A percentile compares a stretch with the other conserved stretches of the same genome.
These are phyloP conservation scores for Paracentrotus lividus DNA, from an alignment of 53 echinoderm and acorn worm species.

Conservation along the genomic window DNA sequence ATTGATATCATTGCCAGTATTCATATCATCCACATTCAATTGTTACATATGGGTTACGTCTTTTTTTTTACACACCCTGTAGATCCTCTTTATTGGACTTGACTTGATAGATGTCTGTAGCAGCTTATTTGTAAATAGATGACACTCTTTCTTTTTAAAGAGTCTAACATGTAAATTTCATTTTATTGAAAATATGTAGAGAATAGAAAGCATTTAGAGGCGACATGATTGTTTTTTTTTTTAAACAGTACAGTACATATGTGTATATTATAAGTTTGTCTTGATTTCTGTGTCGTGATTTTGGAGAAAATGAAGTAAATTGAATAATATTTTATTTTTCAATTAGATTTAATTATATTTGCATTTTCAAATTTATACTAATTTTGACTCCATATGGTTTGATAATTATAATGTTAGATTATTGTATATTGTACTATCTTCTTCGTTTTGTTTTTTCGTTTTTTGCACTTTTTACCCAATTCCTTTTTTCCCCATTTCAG, in stretches of 20 bases:
- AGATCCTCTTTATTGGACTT: background rate
- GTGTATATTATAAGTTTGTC: background rate
- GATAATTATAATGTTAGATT: background rate
- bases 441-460: background rate
- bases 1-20: no score
- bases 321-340: slow-evolving; percentile 3
- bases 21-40: no score
- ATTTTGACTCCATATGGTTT: background rate
- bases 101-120: background rate
- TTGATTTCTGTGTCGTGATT: background rate
- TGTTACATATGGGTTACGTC: no score
- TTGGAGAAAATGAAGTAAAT: background rate
- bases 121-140: background rate
- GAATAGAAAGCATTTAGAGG: background rate
- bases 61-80: no score
- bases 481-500: no score
- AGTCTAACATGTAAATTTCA: background rate
- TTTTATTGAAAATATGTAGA: background rate
- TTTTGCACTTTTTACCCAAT: no score
- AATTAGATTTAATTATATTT: background rate
- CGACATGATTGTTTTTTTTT: background rate
- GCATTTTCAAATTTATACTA: background rate
- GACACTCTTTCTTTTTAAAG: background rate
- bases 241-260: no score
- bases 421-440: background rate